A percentile compares a stretch with the other conserved stretches of the same genome.
These are phyloP conservation scores for Tetrax tetrax DNA, from an alignment of 2,113 vertebrate species.

Conservation along the genomic window DNA sequence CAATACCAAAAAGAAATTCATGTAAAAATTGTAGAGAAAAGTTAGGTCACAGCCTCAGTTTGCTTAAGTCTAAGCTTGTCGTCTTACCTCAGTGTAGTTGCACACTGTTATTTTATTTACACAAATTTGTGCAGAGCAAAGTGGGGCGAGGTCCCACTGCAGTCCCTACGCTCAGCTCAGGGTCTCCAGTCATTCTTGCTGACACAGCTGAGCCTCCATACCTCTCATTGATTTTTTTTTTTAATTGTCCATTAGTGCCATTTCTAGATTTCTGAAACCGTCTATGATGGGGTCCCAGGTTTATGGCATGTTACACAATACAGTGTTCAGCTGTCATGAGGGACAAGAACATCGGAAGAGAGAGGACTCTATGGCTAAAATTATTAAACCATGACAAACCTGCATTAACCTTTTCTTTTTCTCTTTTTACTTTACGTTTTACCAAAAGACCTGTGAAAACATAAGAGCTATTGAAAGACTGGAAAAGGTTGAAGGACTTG, in stretches of 20 bases:
- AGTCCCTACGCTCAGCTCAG: background rate
- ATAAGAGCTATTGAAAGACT: background rate
- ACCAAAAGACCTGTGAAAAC: background rate
- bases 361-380: background rate
- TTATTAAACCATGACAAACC: background rate
- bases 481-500: background rate
- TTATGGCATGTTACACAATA: background rate
- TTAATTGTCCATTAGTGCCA: background rate
- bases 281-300: background rate
- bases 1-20: background rate
- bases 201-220: background rate
- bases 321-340: background rate
- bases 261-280: background rate
- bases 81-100: background rate
- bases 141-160: fast-evolving
- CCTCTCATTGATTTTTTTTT: background rate
- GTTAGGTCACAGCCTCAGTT: background rate
- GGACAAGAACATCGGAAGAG: background rate
- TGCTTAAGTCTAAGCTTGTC: background rate
- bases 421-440: background rate
- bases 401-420: background rate
- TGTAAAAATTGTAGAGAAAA: background rate
- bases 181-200: background rate
- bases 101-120: background rate
- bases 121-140: background rate